Percentiles rank a stretch among this genome's conserved stretches.
Evolutionary conservation across 2,797 vertebrate species (phyloP).

Genomic region (Gallirallus australis): DNA sequence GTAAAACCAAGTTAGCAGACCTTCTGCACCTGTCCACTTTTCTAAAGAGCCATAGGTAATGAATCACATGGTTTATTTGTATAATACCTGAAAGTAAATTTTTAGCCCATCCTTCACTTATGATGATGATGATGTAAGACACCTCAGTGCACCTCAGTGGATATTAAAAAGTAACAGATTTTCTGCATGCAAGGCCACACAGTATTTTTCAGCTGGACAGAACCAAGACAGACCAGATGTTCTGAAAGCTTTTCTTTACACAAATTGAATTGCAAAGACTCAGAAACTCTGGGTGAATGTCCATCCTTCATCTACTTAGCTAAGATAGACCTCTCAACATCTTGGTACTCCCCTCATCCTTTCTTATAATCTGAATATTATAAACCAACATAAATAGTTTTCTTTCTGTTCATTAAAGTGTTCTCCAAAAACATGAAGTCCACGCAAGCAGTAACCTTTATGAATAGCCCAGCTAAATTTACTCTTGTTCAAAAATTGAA

Average conservation of each 20-base stretch:
- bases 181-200: background rate
- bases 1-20: background rate
- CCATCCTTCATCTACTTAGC: background rate
- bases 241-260: background rate
- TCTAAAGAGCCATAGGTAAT: constrained; percentile 13
- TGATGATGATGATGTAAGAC: background rate
- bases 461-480: background rate
- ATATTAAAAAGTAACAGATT: background rate
- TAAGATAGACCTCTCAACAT: background rate
- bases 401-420: constrained; percentile 1
- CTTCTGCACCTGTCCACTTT: background rate
- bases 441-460: background rate
- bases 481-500: background rate
- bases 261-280: background rate
- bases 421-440: background rate
- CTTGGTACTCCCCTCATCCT: background rate
- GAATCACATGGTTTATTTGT: constrained; percentile 16
- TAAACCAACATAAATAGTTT: background rate
- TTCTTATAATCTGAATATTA: background rate
- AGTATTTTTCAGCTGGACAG: constrained; percentile 13
- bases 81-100: background rate
- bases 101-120: background rate
- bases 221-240: background rate
- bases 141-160: background rate
- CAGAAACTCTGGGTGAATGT: background rate